Evolutionary conservation across 2,113 vertebrate genomes (phyloP), one percentile per base, ranked within the genome.

Genomic region (Gavia stellata): DNA sequence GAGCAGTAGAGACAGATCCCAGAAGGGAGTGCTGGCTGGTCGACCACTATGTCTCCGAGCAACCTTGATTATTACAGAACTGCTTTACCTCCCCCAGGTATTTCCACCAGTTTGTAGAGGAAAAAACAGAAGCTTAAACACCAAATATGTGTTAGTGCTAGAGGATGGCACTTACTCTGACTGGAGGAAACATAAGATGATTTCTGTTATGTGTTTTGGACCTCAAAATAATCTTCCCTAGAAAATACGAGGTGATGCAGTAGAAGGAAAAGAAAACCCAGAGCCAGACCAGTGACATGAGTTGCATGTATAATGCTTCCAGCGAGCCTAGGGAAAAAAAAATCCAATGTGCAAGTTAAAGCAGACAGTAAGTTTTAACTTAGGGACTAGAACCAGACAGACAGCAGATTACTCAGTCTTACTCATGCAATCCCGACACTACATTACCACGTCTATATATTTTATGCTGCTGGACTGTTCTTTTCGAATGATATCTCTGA

Each of bases 271-370:
- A 96, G 87, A 88, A 88, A 65, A 91, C 66, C 47, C 81, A 80
- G 78, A 91, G 81, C 49, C 84, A 85, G 91, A 82, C 21, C 73
- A 53, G 84, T n/a, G 71, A 62, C 87, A 77, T 17, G 86, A 94
- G 78, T 33, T 92, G 96, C 84, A 95, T 95, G 66, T 72, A 24
- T 77, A 97, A 96, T 88, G 86, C 81, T 91, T 65, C 53, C 70
- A 77, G 81, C 68, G 82, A 85, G 73, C 71, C 74, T 24, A 14
- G 79, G 86, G 77, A 36, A 53, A 77, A 88, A 77, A 96, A 83
- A 59, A 61, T 42, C 77, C 10, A 0, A 17, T 61, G 86, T 85
- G 74, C 71, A 77, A 82, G 83, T 31, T 44, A 42, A 88, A 92
- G 86, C 81, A 97, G 86, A 25, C 63, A 40, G 72, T 15, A 86